Evolutionary conservation across 64 coral and sea anemone genomes (phyloP).

Genomic region (Montipora efflorescens): DNA sequence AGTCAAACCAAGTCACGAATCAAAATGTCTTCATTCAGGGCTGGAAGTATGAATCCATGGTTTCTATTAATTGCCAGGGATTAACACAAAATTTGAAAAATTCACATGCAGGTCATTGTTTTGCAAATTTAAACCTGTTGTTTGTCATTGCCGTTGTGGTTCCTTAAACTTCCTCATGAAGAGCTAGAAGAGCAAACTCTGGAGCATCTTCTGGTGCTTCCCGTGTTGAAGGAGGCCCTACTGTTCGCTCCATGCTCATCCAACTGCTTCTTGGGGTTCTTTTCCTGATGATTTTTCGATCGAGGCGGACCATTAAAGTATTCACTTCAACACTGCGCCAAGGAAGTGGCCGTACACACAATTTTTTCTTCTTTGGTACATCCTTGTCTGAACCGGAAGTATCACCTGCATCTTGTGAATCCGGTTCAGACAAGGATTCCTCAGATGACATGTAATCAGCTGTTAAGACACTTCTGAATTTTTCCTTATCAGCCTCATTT

Average conservation of each 20-base stretch:
- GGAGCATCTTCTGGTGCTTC: background rate
- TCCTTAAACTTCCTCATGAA: background rate
- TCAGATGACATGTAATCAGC: conserved; percentile 57
- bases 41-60: too few relatives aligned
- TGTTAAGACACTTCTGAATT: background rate
- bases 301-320: background rate
- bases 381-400: background rate
- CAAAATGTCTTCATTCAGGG: too few relatives aligned
- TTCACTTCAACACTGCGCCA: background rate
- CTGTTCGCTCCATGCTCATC: background rate
- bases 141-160: background rate
- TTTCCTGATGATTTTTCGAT: background rate
- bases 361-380: background rate
- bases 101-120: background rate
- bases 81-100: background rate
- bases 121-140: background rate
- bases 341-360: background rate
- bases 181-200: background rate
- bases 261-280: background rate
- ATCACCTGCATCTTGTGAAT: background rate
- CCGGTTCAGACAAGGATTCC: conserved; percentile 44
- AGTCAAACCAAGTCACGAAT: too few relatives aligned
- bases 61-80: too few relatives aligned
- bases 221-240: background rate
- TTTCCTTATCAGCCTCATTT: conserved; percentile 24